A percentile compares a stretch with the other conserved stretches of the same genome.
Evolutionary conservation across 53 echinoderm and acorn worm species (phyloP).

Genomic region (Patiria pectinifera): DNA sequence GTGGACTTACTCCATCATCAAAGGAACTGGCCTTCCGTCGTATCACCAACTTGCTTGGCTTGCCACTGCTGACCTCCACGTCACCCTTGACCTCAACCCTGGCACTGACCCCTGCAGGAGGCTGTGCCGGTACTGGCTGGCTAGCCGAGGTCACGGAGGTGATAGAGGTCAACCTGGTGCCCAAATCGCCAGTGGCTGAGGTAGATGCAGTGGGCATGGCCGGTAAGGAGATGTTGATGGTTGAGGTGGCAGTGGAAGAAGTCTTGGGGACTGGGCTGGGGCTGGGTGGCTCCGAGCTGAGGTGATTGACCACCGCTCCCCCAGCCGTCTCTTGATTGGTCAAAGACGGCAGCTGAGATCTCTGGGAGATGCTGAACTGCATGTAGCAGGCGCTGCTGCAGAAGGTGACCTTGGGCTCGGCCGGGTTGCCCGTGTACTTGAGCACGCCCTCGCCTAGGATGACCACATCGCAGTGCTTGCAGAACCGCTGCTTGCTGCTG

Average conservation of each 20-base stretch:
- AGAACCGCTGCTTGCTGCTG: slow-evolving; percentile 70
- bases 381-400: slow-evolving; percentile 96
- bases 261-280: slow-evolving; percentile 71
- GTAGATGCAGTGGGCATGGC: slow-evolving; percentile 52
- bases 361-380: slow-evolving; percentile 93
- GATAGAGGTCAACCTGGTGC: slow-evolving; percentile 3
- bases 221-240: slow-evolving; percentile 59
- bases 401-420: slow-evolving; percentile 75
- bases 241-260: slow-evolving; percentile 22
- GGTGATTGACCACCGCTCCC: slow-evolving; percentile 81
- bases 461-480: slow-evolving; percentile 95
- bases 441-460: slow-evolving; percentile 89
- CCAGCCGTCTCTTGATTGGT: slow-evolving; percentile 75
- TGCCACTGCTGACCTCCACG: slow-evolving; percentile 48
- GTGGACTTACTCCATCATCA: slow-evolving; percentile 12
- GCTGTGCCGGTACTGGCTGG: slow-evolving; percentile 14
- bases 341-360: slow-evolving; percentile 71
- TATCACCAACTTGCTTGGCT: slow-evolving; percentile 58
- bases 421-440: slow-evolving; percentile 74
- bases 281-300: slow-evolving; percentile 67
- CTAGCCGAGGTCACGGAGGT: background rate
- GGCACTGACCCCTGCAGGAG: slow-evolving; percentile 6
- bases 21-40: slow-evolving; percentile 52
- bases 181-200: background rate
- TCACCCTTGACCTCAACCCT: slow-evolving; percentile 43